Base-by-base conservation (phyloP, 2,797 vertebrate species). In the Adelosebastes latens region DNA sequence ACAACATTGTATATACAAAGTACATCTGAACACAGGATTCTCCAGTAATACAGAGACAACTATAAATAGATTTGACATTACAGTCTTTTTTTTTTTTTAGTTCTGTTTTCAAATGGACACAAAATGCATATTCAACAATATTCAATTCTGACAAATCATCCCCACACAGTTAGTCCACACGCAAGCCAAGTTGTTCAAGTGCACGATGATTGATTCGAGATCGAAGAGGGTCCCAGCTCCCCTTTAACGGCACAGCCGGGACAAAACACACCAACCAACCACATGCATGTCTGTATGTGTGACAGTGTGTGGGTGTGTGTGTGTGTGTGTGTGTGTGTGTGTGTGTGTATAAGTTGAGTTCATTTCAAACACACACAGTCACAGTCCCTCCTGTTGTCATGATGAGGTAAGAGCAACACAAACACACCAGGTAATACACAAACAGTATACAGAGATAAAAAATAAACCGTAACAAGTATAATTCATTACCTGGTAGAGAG, bases 1-100 rank as follows among this genome's bases (percentile, higher is more conserved):
- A 97, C 97, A 98, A 95, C 95, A 95, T 96, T 96, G 94, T 97
- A 97, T 98, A 96, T 97, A 97, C 97, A 97, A 96, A 97, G 96
- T 96, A 96, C 96, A 97, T 96, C 90, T 96, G 95, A 96, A 97
- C 97, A 97, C 96, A 95, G 94, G 95, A 96, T 96, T 96, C 92
- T 96, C 93, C 95, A 95, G 89, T 94, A 95, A 97, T 96, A 95
- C 95, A 97, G 96, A 96, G 92, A 96, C 95, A 94, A 96, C 95
- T 96, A 96, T 96, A 96, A 96, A 96, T 96, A 96, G 94, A 96
- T 96, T 92, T 94, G 94, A 96, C 94, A 92, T 93, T 94, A 95
- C 89, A 77, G 93, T 95, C 89, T 80, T 88, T 92, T 87, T 83
- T 63, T 90, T 93, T 94, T 96, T 42, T 95, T 91, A 91, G 91